Percentiles rank a stretch among this genome's conserved stretches.
phyloP scores from a whole-genome alignment of 2,113 vertebrate genomes.

The Coturnix japonica region DNA sequence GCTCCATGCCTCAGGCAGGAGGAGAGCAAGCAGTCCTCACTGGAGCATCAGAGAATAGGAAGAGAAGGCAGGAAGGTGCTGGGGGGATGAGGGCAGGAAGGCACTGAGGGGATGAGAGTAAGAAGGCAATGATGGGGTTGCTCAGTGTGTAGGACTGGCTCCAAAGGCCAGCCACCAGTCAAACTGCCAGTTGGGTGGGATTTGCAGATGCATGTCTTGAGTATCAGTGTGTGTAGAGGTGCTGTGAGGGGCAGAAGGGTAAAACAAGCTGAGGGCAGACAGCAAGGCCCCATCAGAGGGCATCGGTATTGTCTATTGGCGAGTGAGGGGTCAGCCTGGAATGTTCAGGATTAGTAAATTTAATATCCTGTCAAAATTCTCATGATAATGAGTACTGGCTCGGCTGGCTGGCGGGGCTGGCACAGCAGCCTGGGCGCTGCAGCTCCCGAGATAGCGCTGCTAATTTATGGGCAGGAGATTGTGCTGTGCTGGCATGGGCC shows the following conservation, averaged over 20 bases:
- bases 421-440: slow-evolving; percentile 26
- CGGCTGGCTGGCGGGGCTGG: slow-evolving; percentile 48
- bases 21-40: neutral
- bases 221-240: neutral
- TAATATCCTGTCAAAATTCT: slow-evolving; percentile 84
- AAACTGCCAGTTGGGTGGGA: neutral
- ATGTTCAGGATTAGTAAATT: slow-evolving; percentile 81
- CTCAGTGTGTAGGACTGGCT: neutral
- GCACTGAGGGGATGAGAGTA: neutral
- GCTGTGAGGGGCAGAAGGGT: neutral
- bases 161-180: neutral
- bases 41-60: neutral
- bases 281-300: neutral
- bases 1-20: neutral
- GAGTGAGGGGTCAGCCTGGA: slow-evolving; percentile 68
- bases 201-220: fast-evolving
- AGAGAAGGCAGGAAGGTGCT: neutral
- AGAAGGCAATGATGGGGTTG: neutral
- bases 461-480: slow-evolving; percentile 21
- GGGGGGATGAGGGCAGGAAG: neutral
- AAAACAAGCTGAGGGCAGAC: neutral
- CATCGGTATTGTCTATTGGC: slow-evolving; percentile 45
- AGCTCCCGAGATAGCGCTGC: slow-evolving; percentile 44
- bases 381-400: slow-evolving; percentile 73
- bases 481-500: slow-evolving; percentile 36